Conservation (phyloP, 2,797 vertebrate genomes). For the Dendrocincla tyrannina region DNA sequence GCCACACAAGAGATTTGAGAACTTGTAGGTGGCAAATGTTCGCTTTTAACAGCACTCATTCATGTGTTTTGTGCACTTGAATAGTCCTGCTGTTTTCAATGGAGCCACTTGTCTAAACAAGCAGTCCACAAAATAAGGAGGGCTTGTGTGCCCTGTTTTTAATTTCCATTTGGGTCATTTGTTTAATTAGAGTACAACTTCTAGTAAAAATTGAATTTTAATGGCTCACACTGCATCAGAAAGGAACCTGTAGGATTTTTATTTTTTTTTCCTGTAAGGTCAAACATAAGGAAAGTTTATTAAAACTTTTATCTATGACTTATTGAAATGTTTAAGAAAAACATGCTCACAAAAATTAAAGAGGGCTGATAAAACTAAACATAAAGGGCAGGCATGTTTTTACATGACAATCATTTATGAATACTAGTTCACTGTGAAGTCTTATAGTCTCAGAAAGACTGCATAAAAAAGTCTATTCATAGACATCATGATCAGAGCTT, state of each 20-base stretch:
- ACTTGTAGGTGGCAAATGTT: neutral
- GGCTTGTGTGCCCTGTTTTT: neutral
- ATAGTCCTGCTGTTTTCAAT: neutral
- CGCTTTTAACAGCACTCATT: neutral
- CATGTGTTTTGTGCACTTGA: neutral
- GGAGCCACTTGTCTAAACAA: neutral
- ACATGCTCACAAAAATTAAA: neutral
- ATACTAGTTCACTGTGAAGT: neutral
- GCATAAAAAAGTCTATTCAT: neutral
- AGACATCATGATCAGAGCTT: neutral
- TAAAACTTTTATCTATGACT: neutral
- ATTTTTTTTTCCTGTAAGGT: neutral
- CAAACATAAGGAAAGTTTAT: neutral
- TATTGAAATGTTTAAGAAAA: neutral
- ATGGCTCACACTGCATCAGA: neutral
- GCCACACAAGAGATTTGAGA: neutral
- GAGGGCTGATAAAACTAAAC: neutral
- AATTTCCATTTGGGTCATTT: neutral
- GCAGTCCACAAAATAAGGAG: neutral
- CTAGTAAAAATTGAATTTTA: neutral
- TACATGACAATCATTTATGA: neutral
- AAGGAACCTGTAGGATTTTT: neutral
- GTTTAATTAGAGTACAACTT: neutral
- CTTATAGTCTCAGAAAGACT: neutral
- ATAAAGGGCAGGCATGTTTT: neutral